These are phyloP conservation scores for Caloenas nicobarica DNA, from an alignment of 2,113 vertebrate genomes.

Conservation along the genomic window DNA sequence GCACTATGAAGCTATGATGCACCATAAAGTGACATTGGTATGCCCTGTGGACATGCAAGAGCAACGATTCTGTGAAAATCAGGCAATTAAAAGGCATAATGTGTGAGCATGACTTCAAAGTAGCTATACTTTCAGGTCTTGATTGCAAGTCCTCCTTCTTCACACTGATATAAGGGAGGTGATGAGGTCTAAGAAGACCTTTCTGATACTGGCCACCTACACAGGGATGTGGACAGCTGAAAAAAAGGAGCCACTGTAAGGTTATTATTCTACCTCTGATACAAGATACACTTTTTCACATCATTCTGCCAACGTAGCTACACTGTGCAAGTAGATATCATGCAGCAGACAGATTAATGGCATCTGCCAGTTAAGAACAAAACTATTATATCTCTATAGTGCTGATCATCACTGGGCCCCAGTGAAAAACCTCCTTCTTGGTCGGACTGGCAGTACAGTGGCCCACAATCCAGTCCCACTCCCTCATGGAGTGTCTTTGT, in stretches of 20 bases:
- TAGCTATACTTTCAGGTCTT: neutral
- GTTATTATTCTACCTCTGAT: neutral
- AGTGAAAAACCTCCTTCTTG: neutral
- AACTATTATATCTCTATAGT: neutral
- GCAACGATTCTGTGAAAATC: conserved; percentile 28
- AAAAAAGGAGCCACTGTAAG: neutral
- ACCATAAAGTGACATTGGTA: conserved; percentile 44
- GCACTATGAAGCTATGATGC: conserved; percentile 38
- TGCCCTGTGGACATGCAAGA: conserved; percentile 25
- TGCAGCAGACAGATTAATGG: neutral
- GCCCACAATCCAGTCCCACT: neutral
- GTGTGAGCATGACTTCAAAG: neutral
- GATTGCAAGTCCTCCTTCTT: neutral
- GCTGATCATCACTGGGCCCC: neutral
- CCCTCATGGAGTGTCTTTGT: neutral
- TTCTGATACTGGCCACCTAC: neutral
- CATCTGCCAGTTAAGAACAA: neutral
- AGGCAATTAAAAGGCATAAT: conserved; percentile 23
- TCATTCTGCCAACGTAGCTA: neutral
- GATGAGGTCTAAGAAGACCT: neutral
- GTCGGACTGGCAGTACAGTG: neutral
- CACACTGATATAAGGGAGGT: neutral
- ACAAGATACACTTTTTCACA: neutral
- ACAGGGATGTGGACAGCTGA: neutral
- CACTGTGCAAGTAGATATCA: conserved; percentile 4